A percentile compares a stretch with the other conserved stretches of the same genome.
These are phyloP conservation scores for Nanorana parkeri DNA, from an alignment of 2,113 vertebrate species.

Conservation along the genomic window DNA sequence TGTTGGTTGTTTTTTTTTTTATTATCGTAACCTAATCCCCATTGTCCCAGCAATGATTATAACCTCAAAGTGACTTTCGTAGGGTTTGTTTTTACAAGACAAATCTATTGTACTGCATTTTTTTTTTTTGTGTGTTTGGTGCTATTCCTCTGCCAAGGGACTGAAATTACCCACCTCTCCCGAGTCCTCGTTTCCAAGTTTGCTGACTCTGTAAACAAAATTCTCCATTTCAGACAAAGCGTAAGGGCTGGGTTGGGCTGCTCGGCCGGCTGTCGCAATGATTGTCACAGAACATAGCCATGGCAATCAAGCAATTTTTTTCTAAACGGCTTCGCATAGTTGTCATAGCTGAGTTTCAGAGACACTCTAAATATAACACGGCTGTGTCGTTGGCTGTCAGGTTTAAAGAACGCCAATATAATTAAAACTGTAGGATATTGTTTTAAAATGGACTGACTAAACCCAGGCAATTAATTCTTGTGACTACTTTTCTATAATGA, in stretches of 20 bases:
- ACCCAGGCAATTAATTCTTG: no score
- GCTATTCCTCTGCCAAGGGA: not conserved
- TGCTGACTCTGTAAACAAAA: conserved; percentile 15
- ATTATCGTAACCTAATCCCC: no score
- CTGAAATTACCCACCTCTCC: not conserved
- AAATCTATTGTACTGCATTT: not conserved
- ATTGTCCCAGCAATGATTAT: not conserved
- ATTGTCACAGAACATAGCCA: conserved; percentile 1
- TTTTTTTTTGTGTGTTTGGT: not conserved
- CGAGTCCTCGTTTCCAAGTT: not conserved
- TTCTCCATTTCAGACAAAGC: conserved; percentile 10
- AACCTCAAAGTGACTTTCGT: not conserved
- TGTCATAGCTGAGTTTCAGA: no score
- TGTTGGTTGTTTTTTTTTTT: no score
- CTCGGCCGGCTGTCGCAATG: not conserved
- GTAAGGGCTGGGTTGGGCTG: conserved; percentile 17
- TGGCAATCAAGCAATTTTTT: not conserved
- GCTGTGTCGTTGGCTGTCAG: no score
- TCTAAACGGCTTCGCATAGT: no score
- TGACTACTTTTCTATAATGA: no score
- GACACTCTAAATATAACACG: no score
- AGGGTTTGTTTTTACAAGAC: not conserved
- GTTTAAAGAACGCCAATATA: no score
- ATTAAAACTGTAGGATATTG: no score
- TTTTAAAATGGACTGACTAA: no score